phyloP scores from a whole-genome alignment of 1,140 invertebrate species.

The Drosophila rhopaloa region DNA sequence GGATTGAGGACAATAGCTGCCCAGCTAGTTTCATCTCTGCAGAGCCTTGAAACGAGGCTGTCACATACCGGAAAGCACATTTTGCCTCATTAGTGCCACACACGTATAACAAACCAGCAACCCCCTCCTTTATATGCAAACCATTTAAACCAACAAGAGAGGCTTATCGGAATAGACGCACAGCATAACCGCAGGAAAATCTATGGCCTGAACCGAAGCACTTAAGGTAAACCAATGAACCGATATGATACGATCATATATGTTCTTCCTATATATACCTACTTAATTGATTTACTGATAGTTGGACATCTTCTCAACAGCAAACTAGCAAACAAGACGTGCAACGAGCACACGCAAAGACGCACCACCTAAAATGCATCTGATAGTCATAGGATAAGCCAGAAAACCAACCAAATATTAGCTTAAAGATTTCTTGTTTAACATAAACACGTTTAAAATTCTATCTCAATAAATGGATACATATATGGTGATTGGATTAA shows the following conservation, averaged over 20 bases:
- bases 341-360: slow-evolving; percentile 40
- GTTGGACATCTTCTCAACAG: slow-evolving; percentile 44
- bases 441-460: not conserved
- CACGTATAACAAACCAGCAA: slow-evolving; percentile 8
- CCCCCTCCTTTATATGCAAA: slow-evolving; percentile 7
- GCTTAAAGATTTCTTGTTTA: not conserved
- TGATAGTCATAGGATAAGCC: not conserved
- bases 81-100: slow-evolving; percentile 38
- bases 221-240: slow-evolving; percentile 8
- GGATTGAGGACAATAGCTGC: slow-evolving; percentile 5
- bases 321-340: slow-evolving; percentile 22
- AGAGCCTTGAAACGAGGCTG: not conserved
- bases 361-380: slow-evolving; percentile 34
- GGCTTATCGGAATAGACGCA: not conserved
- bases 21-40: not conserved
- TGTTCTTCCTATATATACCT: slow-evolving; percentile 8
- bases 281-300: slow-evolving; percentile 54
- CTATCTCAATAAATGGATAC: too few species aligned
- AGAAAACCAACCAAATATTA: not conserved
- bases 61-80: slow-evolving; percentile 33
- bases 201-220: slow-evolving; percentile 6
- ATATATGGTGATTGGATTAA: too few species aligned
- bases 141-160: slow-evolving; percentile 8
- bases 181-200: not conserved
- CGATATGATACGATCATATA: slow-evolving; percentile 11